These are phyloP conservation scores for Stegophylla sp. DNA, from an alignment of 2,888 invertebrate genomes.

Conservation along the genomic window DNA sequence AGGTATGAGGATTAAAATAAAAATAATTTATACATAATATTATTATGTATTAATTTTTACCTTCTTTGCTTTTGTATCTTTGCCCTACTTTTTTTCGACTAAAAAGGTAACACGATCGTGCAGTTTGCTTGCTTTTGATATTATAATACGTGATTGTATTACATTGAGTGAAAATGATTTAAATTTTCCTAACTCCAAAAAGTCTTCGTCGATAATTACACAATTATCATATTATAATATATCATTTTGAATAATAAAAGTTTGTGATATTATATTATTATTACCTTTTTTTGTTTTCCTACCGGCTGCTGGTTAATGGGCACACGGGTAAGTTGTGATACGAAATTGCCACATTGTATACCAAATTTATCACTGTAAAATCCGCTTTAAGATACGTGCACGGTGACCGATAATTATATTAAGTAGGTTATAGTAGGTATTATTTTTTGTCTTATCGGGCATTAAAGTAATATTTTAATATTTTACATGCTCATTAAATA, in stretches of 20 bases:
- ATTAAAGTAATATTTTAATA: not conserved
- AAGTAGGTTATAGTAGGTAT: not conserved
- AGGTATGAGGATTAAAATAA: too few relatives aligned
- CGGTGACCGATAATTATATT: slow-evolving; percentile 17
- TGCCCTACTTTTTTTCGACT: too few relatives aligned
- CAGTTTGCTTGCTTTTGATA: too few relatives aligned
- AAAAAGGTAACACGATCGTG: not conserved
- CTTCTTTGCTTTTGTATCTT: too few relatives aligned
- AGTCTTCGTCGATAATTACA: not conserved
- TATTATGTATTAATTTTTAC: too few relatives aligned
- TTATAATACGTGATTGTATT: not conserved
- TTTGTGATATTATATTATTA: not conserved
- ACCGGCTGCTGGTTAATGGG: slow-evolving; percentile 8
- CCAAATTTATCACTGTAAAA: slow-evolving; percentile 16
- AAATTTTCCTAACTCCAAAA: too few relatives aligned
- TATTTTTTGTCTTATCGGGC: slow-evolving; percentile 9
- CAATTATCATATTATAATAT: slow-evolving; percentile 9
- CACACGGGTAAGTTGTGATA: not conserved
- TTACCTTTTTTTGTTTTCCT: slow-evolving; percentile 26
- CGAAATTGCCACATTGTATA: not conserved
- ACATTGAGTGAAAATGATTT: slow-evolving; percentile 6
- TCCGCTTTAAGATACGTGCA: not conserved
- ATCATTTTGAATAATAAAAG: slow-evolving; percentile 21
- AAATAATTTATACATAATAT: too few relatives aligned
- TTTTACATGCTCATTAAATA: not conserved